Evolutionary conservation across 2,888 invertebrate genomes (phyloP), one percentile per base, ranked within the genome.

Genomic region (Macropis europaea): DNA sequence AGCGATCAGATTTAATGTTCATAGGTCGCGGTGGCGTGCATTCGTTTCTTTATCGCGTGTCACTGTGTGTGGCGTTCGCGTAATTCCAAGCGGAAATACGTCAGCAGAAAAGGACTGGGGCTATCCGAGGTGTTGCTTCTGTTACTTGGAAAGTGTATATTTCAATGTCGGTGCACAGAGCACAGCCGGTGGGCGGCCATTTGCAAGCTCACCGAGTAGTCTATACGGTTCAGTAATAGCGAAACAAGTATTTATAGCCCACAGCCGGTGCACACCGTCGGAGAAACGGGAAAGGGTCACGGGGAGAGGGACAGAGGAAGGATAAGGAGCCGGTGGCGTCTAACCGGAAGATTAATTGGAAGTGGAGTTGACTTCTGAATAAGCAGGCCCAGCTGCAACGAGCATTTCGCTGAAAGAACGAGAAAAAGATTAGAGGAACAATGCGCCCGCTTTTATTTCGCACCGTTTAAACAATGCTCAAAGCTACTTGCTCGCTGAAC

Each of bases 221-320:
- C 74, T 77, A 74, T 78, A 67, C 67, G 45, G 54, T 72, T 70
- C 71, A 64, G 60, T 67, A 74, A 78, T 64, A 70, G 67, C 60
- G 63, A 71, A 77, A 79, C 78, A 64, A 72, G 71, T 78, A 77
- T 77, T 79, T 78, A 72, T 79, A 70, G 78, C 42, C 34, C n/a
- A 45, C 61, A 73, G 63, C 48, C 68, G 47, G 57, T 6, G 43
- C 50, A 11, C 22, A 11, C 28, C n/a, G 42, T 7, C 30, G 28
- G 45, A n/a, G 32, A 60, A 70, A 59, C 28, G 48, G 48, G 40
- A 54, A 60, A 52, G 40, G 47, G 59, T 36, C 48, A 30, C 61
- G 22, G 30, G 13, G 40, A 40, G 56, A 13, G 17, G n/a, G 61
- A 28, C 63, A 45, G 48, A 32, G 53, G 36, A 42, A 32, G 53